These are phyloP conservation scores for Callimorpha dominula DNA, from an alignment of 2,888 invertebrate species.

Conservation along the genomic window DNA sequence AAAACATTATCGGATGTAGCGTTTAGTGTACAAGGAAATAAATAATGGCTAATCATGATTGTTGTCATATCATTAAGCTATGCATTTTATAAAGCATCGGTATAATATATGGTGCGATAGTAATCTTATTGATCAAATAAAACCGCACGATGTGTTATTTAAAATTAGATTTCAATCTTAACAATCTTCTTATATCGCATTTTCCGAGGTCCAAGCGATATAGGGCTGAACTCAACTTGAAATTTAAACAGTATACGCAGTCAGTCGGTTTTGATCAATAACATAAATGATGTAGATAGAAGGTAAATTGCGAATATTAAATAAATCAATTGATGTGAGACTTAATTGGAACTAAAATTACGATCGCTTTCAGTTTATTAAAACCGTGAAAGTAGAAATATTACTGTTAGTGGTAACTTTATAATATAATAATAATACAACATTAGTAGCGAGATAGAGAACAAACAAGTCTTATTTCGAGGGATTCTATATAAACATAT, in stretches of 20 bases:
- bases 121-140: not conserved
- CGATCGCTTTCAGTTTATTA: slow-evolving; percentile 26
- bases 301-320: not conserved
- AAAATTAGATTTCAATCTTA: not conserved
- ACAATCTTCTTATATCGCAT: not conserved
- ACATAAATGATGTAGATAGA: not conserved
- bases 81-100: slow-evolving; percentile 1
- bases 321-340: not conserved
- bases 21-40: slow-evolving; percentile 23
- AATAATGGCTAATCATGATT: slow-evolving; percentile 23
- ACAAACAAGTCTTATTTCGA: slow-evolving; percentile 10
- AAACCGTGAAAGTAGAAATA: slow-evolving; percentile 24
- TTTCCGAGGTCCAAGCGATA: too few species aligned
- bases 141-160: not conserved
- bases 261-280: not conserved
- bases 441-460: slow-evolving; percentile 17
- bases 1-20: slow-evolving; percentile 40
- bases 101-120: not conserved
- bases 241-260: not conserved
- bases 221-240: too few species aligned
- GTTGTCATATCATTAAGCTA: slow-evolving; percentile 29
- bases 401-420: slow-evolving; percentile 60
- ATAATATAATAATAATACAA: slow-evolving; percentile 35
- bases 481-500: not conserved
- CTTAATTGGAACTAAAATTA: slow-evolving; percentile 9